These are phyloP conservation scores for Parnassius apollo DNA, from an alignment of 2,888 invertebrate species.

Conservation along the genomic window DNA sequence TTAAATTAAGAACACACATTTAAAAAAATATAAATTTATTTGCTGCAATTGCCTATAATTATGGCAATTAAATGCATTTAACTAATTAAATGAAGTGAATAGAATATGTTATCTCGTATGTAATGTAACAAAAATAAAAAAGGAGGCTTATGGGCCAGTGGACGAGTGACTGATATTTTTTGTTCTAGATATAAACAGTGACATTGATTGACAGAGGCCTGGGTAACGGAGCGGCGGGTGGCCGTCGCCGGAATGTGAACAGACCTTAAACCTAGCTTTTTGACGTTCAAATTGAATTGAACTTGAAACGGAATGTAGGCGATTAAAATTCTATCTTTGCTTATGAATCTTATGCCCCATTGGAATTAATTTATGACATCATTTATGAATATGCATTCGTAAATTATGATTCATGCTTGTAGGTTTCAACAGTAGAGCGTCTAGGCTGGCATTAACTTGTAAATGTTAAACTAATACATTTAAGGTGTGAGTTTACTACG, in stretches of 20 bases:
- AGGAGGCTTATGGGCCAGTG: conserved; percentile 41
- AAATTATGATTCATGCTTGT: no score
- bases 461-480: no score
- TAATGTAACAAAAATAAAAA: conserved; percentile 4
- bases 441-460: no score
- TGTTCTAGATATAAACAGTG: conserved; percentile 50
- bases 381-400: no score
- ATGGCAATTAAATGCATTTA: background rate
- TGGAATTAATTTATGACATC: no score
- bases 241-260: conserved; percentile 40
- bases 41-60: background rate
- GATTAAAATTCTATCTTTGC: background rate
- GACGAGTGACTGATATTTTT: conserved; percentile 43
- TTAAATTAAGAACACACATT: no score
- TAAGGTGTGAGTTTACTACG: no score
- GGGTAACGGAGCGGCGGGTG: conserved; percentile 41
- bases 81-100: conserved; percentile 9
- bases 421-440: no score
- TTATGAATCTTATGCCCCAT: no score
- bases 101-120: background rate
- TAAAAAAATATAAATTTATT: background rate
- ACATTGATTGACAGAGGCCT: conserved; percentile 61
- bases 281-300: conserved; percentile 17
- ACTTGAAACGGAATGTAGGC: conserved; percentile 9
- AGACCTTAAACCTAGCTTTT: conserved; percentile 22